These are phyloP conservation scores for Gymnocypris eckloni DNA, from an alignment of 2,797 vertebrate species.

Conservation along the genomic window DNA sequence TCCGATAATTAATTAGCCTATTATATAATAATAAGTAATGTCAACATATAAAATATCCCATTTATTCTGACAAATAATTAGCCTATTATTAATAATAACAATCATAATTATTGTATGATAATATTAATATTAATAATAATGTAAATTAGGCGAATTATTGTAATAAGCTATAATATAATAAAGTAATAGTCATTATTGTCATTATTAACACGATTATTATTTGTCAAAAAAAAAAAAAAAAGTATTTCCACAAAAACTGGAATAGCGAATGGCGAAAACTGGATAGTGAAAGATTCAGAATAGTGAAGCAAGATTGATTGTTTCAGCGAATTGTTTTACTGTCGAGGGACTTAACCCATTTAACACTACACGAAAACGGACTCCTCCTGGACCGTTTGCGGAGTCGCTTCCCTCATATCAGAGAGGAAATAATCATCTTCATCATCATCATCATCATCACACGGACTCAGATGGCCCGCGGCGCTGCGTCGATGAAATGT, in stretches of 20 bases:
- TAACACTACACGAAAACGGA: slow-evolving; percentile 1
- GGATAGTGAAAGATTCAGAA: slow-evolving; percentile 26
- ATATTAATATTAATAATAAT: too few relatives aligned
- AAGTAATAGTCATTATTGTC: background rate
- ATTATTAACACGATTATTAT: background rate
- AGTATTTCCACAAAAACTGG: too few relatives aligned
- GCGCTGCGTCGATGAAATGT: slow-evolving; percentile 60
- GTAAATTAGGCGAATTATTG: background rate
- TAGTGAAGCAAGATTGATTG: slow-evolving; percentile 37
- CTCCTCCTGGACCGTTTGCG: slow-evolving; percentile 6
- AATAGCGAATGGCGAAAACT: too few relatives aligned
- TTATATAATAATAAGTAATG: too few relatives aligned
- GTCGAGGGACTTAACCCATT: slow-evolving; percentile 24
- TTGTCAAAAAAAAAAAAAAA: slow-evolving; percentile 51
- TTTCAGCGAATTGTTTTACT: slow-evolving; percentile 49
- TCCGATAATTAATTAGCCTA: too few relatives aligned
- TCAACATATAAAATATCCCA: too few relatives aligned
- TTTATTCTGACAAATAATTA: too few relatives aligned
- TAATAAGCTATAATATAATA: slow-evolving; percentile 1
- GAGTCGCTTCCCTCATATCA: slow-evolving; percentile 49
- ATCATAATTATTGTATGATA: background rate
- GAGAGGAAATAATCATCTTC: slow-evolving; percentile 6
- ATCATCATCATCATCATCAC: slow-evolving; percentile 34
- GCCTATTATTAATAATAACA: background rate
- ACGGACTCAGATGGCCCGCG: slow-evolving; percentile 48